Conservation (phyloP, 2,797 vertebrate species). For the Muscicapa striata region DNA sequence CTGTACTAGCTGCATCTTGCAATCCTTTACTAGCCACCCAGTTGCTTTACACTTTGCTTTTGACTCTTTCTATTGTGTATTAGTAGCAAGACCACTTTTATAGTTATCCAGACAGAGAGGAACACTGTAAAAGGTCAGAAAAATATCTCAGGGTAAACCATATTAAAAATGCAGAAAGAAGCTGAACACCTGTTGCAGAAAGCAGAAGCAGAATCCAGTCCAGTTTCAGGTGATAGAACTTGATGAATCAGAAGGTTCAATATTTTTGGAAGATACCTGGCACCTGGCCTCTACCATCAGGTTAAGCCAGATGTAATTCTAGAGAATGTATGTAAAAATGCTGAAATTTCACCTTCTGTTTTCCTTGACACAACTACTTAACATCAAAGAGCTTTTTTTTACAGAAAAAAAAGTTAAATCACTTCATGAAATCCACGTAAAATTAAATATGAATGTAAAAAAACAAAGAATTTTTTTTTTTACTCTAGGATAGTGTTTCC, state of each 20-base stretch:
- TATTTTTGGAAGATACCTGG: not conserved
- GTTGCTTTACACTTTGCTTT: not conserved
- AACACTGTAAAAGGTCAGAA: conserved; percentile 28
- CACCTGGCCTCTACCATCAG: not conserved
- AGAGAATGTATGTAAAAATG: not conserved
- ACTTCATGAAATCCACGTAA: not conserved
- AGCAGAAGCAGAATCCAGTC: not conserved
- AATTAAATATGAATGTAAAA: not conserved
- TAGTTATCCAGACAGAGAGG: not conserved
- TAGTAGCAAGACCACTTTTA: conserved; percentile 5
- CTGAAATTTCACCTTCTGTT: not conserved
- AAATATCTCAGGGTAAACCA: conserved; percentile 35
- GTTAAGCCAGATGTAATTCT: not conserved
- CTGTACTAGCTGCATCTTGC: rapidly evolving
- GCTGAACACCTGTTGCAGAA: not conserved
- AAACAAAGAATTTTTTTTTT: not conserved
- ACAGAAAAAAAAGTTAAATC: not conserved
- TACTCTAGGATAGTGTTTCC: not conserved
- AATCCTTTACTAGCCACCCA: not conserved
- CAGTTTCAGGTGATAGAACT: not conserved
- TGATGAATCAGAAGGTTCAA: not conserved
- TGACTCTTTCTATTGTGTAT: not conserved
- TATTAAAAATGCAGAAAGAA: conserved; percentile 28
- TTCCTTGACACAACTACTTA: not conserved
- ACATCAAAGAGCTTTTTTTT: not conserved